Conservation (phyloP, 2,888 invertebrate species). For the Leptinotarsa peninsularis region DNA sequence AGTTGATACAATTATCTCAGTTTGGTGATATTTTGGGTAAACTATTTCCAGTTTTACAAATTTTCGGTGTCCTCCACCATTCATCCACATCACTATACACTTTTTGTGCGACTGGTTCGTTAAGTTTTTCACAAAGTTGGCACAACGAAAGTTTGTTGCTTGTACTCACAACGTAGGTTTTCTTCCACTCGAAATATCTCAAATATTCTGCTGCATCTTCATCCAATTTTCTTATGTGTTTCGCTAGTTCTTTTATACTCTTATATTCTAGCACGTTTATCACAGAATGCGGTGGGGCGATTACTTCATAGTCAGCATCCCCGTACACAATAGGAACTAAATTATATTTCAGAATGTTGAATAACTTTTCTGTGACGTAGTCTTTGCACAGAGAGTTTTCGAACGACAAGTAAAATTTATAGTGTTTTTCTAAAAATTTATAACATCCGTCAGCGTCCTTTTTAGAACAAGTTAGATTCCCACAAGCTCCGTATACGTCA, state of each 20-base stretch:
- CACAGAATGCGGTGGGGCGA: constrained; percentile 68
- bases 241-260: constrained; percentile 67
- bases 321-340: constrained; percentile 77
- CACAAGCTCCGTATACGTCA: constrained; percentile 76
- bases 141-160: constrained; percentile 46
- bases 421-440: constrained; percentile 68
- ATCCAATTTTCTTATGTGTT: constrained; percentile 68
- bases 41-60: constrained; percentile 30
- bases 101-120: constrained; percentile 48
- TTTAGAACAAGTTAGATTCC: constrained; percentile 61
- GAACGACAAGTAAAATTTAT: constrained; percentile 79
- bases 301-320: constrained; percentile 71
- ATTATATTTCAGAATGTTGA: constrained; percentile 70
- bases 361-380: constrained; percentile 75
- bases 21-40: constrained; percentile 24
- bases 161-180: constrained; percentile 51
- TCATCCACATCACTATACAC: constrained; percentile 46
- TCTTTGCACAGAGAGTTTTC: constrained; percentile 78
- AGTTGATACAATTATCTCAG: neutral
- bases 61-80: constrained; percentile 50
- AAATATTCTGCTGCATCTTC: constrained; percentile 69
- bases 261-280: constrained; percentile 72
- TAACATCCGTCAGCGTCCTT: constrained; percentile 62
- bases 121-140: constrained; percentile 54
- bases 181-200: constrained; percentile 72